Base-by-base conservation (phyloP, 2,888 invertebrate species). In the Hesperia comma region DNA sequence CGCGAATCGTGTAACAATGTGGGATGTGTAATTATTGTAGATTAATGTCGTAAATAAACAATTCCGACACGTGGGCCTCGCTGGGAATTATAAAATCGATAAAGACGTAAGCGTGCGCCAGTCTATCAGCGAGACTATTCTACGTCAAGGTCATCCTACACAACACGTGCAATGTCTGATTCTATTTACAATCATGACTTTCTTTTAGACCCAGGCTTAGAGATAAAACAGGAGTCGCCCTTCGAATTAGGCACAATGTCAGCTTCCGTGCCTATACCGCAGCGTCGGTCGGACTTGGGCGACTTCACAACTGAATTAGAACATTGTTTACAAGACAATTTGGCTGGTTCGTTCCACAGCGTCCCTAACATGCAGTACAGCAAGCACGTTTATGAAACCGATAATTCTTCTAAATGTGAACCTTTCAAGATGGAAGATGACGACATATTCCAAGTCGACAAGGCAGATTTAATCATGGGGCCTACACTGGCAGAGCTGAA, bases 391-490 rank as follows among this genome's bases (percentile, higher is more conserved):
- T 91, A 86, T 72, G 92, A 90, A 66, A 85, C 83, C 74, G 94
- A 84, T 74, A 89, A 74, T 75, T 83, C 81, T 57, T 81, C 85
- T 19, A 94, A 93, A 85, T 85, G 89, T 60, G 95, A 95, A 76
- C 92, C 95, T 12, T 95, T 96, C 77, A 95, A 95, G 84, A 95
- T 97, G 95, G 97, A 97, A 79, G 97, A 97, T 78, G 97, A 97
- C 81, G 97, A 97, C 81, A 97, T 97, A 77, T 97, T 97, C 83
- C 93, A 97, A 93, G 96, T 97, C 63, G 97, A 98, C 84, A 97
- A 97, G 87, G 95, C 96, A 46, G 97, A 97, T 88, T 93, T 97
- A 71, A 96, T 97, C 76, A 95, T 97, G 85, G 95, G 96, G 4
- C 96, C 97, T 0, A 97, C 97, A 70, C 92, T 98, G 64, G 97